phyloP scores from a whole-genome alignment of 2,113 vertebrate genomes.

The Trachemys scripta region DNA sequence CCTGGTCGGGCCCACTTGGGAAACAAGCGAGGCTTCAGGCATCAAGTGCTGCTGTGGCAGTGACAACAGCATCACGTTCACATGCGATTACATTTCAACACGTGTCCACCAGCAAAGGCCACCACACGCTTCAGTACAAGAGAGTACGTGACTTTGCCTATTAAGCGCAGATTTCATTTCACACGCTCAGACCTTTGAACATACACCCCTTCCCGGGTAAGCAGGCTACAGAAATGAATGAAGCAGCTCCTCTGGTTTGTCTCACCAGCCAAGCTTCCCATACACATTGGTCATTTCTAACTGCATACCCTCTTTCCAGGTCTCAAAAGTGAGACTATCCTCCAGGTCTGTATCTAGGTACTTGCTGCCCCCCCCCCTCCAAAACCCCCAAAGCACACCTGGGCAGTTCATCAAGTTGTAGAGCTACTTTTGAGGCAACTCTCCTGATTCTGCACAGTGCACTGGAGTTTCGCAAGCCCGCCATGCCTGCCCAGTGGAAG shows the following conservation, averaged over 20 bases:
- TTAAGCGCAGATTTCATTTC: background rate
- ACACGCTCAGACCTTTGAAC: background rate
- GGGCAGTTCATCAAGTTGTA: slow-evolving; percentile 50
- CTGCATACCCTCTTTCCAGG: fast-evolving
- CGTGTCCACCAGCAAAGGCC: background rate
- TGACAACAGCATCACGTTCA: background rate
- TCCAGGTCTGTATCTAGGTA: background rate
- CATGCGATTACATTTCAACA: background rate
- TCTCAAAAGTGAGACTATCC: fast-evolving
- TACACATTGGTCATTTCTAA: fast-evolving
- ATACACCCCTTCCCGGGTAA: fast-evolving
- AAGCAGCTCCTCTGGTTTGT: background rate
- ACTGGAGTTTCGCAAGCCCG: slow-evolving; percentile 57
- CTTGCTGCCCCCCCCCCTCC: fast-evolving
- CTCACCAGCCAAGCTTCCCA: background rate
- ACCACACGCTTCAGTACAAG: background rate
- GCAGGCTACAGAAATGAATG: background rate
- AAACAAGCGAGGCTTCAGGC: background rate
- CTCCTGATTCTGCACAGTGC: background rate
- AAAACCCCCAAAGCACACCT: slow-evolving; percentile 25
- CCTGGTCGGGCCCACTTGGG: background rate
- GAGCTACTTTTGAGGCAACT: background rate
- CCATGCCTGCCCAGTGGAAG: background rate
- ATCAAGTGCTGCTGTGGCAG: background rate
- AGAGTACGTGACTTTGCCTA: background rate